These are phyloP conservation scores for Sisor rabdophorus DNA, from an alignment of 2,113 vertebrate species.

Conservation along the genomic window DNA sequence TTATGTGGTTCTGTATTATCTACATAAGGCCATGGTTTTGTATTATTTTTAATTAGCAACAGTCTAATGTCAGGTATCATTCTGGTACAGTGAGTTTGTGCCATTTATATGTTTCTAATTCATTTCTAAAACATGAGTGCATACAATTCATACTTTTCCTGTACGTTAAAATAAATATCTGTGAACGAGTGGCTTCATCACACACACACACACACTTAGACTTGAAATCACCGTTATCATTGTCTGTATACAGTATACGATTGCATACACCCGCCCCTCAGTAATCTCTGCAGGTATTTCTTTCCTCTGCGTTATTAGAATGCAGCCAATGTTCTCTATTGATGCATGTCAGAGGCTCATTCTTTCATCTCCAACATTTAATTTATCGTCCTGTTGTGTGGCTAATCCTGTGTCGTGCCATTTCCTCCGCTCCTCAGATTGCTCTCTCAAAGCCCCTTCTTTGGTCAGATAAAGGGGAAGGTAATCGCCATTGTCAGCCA, in stretches of 20 bases:
- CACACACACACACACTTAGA: conserved; percentile 44
- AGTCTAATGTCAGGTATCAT: neutral
- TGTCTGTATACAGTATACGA: conserved; percentile 59
- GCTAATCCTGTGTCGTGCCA: conserved; percentile 98
- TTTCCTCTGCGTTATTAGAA: conserved; percentile 77
- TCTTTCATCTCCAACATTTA: conserved; percentile 96
- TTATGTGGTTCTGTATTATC: neutral
- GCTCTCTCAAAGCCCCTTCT: conserved; percentile 91
- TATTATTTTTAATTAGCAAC: neutral
- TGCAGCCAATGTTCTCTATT: conserved; percentile 76
- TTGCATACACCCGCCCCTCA: conserved; percentile 46
- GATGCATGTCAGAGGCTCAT: conserved; percentile 83
- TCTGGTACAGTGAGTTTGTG: conserved; percentile 8
- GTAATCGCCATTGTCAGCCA: conserved; percentile 95
- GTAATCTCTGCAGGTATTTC: conserved; percentile 84
- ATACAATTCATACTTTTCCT: conserved; percentile 11
- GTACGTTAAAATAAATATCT: conserved; percentile 16
- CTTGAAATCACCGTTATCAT: conserved; percentile 40
- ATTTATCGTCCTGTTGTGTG: conserved; percentile 90
- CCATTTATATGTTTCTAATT: neutral
- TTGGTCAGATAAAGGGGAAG: conserved; percentile 96
- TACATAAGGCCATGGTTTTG: too few relatives aligned
- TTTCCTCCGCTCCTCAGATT: conserved; percentile 96
- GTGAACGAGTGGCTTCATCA: conserved; percentile 3
- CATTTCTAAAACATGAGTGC: conserved; percentile 1